Percentiles rank a stretch among this genome's conserved stretches.
phyloP scores from a whole-genome alignment of 2,797 vertebrate species.

The Rhinichthys osculus region DNA sequence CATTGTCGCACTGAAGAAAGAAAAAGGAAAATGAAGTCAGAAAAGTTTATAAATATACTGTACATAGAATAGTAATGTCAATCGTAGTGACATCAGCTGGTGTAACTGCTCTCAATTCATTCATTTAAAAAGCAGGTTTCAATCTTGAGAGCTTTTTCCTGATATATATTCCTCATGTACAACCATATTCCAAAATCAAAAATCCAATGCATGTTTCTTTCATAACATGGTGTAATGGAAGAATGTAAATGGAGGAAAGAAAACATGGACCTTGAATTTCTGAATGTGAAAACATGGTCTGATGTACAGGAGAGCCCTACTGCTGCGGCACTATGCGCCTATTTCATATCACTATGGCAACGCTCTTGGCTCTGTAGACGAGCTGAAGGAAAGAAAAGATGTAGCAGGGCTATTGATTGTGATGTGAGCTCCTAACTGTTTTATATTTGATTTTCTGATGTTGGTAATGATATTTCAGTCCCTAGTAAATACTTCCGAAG shows the following conservation, averaged over 20 bases:
- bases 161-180: not conserved
- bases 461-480: constrained; percentile 73
- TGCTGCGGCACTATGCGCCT: constrained; percentile 70
- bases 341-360: constrained; percentile 81
- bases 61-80: not conserved
- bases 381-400: constrained; percentile 62
- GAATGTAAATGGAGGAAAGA: constrained; percentile 9
- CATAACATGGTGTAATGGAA: not conserved
- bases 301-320: constrained; percentile 49
- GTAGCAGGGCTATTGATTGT: constrained; percentile 72
- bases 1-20: constrained; percentile 93
- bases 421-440: constrained; percentile 72
- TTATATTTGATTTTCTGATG: constrained; percentile 73
- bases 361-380: constrained; percentile 64
- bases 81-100: constrained; percentile 19
- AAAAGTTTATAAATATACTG: not conserved
- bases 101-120: constrained; percentile 16
- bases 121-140: not conserved
- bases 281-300: constrained; percentile 50
- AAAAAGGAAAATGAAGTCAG: constrained; percentile 23
- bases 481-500: constrained; percentile 68
- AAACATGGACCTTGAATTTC: constrained; percentile 30
- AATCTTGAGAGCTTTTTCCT: constrained; percentile 24
- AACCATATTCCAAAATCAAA: not conserved
- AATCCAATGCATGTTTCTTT: constrained; percentile 10